Evolutionary conservation across 2,888 invertebrate genomes (phyloP).

Genomic region (Cryptocephalus moraei): DNA sequence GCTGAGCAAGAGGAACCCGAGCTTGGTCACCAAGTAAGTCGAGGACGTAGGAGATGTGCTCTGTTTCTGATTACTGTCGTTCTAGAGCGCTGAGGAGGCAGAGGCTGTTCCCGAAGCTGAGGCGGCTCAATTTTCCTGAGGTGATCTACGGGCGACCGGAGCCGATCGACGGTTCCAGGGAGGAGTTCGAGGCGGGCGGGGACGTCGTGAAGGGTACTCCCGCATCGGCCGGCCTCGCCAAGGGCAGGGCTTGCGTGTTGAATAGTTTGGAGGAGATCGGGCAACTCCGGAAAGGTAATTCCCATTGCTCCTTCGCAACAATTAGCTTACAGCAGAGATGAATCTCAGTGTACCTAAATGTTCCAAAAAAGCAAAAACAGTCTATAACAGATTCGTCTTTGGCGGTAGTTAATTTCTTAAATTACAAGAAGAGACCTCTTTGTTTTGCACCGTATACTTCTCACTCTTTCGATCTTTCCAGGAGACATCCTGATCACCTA

Average conservation of each 20-base stretch:
- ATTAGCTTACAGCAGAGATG: too few relatives aligned
- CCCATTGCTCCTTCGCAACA: too few relatives aligned
- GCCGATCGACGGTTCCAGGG: conserved; percentile 11
- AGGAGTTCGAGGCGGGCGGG: conserved; percentile 4
- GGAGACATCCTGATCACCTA: conserved; percentile 70
- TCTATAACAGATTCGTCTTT: too few relatives aligned
- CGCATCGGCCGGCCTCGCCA: conserved; percentile 58
- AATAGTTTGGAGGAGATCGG: conserved; percentile 51
- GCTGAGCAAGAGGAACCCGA: conserved; percentile 43
- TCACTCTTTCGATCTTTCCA: conserved; percentile 11
- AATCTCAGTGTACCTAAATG: too few relatives aligned
- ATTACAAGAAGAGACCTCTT: too few relatives aligned
- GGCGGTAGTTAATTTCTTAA: too few relatives aligned
- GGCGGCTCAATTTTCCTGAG: conserved; percentile 54
- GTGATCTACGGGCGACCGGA: conserved; percentile 32
- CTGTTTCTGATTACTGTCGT: background rate
- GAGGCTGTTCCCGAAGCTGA: conserved; percentile 49
- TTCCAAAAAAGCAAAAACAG: too few relatives aligned
- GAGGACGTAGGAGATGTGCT: too few relatives aligned
- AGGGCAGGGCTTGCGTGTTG: conserved; percentile 64
- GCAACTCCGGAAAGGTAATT: conserved; percentile 29
- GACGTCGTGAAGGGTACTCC: conserved; percentile 47
- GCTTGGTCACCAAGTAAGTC: conserved; percentile 48
- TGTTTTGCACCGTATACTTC: too few relatives aligned
- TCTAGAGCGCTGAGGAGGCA: conserved; percentile 56